A percentile compares a stretch with the other conserved stretches of the same genome.
Conservation (phyloP, 2,888 invertebrate genomes). For the Scaeva pyrastri region DNA sequence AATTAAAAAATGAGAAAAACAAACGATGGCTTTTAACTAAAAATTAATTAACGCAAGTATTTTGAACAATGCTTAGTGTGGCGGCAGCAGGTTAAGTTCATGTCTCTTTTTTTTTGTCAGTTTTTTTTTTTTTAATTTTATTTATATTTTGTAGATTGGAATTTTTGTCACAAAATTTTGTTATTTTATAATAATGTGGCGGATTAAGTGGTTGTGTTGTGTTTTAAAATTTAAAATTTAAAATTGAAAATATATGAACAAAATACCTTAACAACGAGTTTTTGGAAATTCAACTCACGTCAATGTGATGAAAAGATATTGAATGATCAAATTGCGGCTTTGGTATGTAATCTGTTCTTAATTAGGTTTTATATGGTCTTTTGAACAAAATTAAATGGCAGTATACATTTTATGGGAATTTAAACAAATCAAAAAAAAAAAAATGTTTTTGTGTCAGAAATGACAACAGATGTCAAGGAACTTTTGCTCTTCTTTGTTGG, state of each 20-base stretch:
- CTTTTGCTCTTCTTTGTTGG: too few species aligned
- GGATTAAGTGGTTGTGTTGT: conserved; percentile 17
- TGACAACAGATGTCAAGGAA: too few species aligned
- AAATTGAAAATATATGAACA: background rate
- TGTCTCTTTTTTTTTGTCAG: background rate
- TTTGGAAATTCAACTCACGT: background rate
- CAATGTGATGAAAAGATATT: conserved; percentile 4
- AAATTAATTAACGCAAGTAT: conserved; percentile 70
- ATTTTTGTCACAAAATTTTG: conserved; percentile 25
- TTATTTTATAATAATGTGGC: conserved; percentile 38
- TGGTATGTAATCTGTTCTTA: conserved; percentile 10
- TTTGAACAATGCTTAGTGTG: conserved; percentile 30
- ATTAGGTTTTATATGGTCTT: conserved; percentile 13
- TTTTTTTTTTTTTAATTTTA: background rate
- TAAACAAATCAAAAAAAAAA: background rate
- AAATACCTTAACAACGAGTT: background rate
- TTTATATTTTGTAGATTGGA: background rate
- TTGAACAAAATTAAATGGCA: background rate
- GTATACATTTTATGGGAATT: background rate
- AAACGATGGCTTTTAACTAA: conserved; percentile 32
- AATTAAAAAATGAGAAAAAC: conserved; percentile 9
- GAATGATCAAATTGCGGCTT: conserved; percentile 8
- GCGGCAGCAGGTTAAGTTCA: conserved; percentile 6
- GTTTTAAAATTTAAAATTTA: conserved; percentile 15
- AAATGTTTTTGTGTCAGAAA: too few species aligned